Percentiles rank a stretch among this genome's conserved stretches.
Evolutionary conservation across 1,140 invertebrate species (phyloP).

Genomic region (Belonocnema kinseyi): DNA sequence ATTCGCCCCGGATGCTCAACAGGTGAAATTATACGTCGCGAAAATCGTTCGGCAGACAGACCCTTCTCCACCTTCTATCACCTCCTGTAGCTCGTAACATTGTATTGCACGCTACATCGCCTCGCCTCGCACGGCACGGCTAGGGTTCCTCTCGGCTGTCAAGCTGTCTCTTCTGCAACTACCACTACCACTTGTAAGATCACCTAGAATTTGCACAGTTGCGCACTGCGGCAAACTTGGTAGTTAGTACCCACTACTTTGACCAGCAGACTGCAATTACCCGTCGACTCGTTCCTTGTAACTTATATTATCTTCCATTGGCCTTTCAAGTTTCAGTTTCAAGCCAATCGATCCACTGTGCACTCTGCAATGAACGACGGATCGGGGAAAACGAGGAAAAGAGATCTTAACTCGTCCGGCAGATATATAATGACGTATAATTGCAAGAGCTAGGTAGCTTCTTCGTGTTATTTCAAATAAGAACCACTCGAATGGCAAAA

Average conservation of each 20-base stretch:
- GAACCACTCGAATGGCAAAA: neutral
- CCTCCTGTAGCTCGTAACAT: neutral
- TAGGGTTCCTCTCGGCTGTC: constrained; percentile 36
- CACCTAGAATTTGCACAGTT: constrained; percentile 53
- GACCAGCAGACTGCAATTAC: constrained; percentile 46
- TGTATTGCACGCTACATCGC: neutral
- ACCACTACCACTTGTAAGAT: constrained; percentile 11
- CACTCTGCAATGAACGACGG: neutral
- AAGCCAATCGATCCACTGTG: constrained; percentile 16
- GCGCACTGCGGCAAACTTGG: constrained; percentile 53
- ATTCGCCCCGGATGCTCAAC: constrained; percentile 63
- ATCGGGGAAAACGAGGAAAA: constrained; percentile 10
- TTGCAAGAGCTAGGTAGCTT: neutral
- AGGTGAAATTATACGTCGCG: constrained; percentile 65
- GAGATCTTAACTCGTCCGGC: constrained; percentile 23
- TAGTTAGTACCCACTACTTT: constrained; percentile 54
- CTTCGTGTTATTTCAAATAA: constrained; percentile 24
- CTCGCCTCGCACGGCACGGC: neutral
- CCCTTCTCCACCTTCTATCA: constrained; percentile 44
- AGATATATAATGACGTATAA: constrained; percentile 25
- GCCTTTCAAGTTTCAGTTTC: neutral
- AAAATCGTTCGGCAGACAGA: constrained; percentile 54
- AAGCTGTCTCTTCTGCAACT: constrained; percentile 44
- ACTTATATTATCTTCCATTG: constrained; percentile 25
- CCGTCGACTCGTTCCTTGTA: constrained; percentile 32